These are phyloP conservation scores for Athalia circularis DNA, from an alignment of 2,888 invertebrate species.

Conservation along the genomic window DNA sequence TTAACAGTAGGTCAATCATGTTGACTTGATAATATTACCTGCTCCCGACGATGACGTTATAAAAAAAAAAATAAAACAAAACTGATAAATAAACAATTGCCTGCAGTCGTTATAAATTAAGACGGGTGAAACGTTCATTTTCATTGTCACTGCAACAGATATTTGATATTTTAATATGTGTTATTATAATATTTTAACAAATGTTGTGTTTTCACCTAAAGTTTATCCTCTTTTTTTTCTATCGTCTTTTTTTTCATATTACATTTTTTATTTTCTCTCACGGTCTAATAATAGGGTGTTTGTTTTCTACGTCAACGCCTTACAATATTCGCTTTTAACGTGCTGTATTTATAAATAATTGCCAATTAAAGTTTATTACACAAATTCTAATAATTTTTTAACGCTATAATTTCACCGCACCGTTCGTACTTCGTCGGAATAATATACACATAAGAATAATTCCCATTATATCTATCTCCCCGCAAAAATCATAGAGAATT, in stretches of 20 bases:
- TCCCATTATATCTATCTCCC: no score
- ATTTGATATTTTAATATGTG: not conserved
- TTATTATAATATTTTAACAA: not conserved
- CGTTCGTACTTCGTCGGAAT: no score
- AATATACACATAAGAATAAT: no score
- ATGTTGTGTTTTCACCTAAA: not conserved
- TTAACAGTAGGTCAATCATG: no score
- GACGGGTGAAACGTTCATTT: not conserved
- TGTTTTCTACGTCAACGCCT: constrained; percentile 4
- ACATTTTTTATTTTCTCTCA: not conserved
- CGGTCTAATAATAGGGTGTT: constrained; percentile 14
- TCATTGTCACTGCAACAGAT: not conserved
- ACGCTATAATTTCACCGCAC: no score
- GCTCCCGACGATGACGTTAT: no score
- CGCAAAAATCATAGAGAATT: no score
- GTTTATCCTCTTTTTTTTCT: not conserved
- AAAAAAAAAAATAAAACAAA: not conserved
- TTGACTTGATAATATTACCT: no score
- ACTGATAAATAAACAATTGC: not conserved
- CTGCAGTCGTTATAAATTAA: not conserved
- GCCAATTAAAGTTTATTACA: constrained; percentile 2
- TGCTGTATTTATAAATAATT: not conserved
- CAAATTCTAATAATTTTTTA: not conserved
- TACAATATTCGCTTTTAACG: not conserved
- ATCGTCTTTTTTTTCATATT: not conserved